These are phyloP conservation scores for Neocloeon triangulifer DNA, from an alignment of 1,140 invertebrate genomes.

Conservation along the genomic window DNA sequence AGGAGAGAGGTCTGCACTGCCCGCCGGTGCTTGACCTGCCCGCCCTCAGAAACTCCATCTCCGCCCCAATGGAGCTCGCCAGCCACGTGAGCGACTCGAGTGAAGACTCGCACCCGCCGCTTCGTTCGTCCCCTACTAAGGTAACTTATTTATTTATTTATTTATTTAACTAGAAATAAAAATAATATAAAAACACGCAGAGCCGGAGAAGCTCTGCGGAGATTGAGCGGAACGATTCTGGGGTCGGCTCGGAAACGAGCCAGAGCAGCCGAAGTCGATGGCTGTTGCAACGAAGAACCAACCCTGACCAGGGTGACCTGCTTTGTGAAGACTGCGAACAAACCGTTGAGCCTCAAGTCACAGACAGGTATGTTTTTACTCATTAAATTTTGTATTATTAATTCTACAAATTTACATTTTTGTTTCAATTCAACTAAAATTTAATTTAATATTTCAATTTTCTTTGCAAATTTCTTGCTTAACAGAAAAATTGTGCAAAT, in stretches of 20 bases:
- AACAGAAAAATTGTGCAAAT: too few species aligned
- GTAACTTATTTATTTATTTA: too few species aligned
- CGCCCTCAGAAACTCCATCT: too few species aligned
- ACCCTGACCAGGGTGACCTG: constrained; percentile 20
- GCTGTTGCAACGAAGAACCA: constrained; percentile 17
- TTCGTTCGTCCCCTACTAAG: too few species aligned
- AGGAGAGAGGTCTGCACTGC: constrained; percentile 34
- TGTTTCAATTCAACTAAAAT: too few species aligned
- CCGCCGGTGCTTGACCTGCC: constrained; percentile 7
- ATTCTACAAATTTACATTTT: too few species aligned
- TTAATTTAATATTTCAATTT: too few species aligned
- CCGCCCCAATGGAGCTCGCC: constrained; percentile 13
- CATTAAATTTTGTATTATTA: too few species aligned
- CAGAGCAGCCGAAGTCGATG: constrained; percentile 57
- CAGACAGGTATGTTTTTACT: constrained; percentile 27
- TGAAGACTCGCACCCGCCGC: too few species aligned
- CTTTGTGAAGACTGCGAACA: constrained; percentile 63
- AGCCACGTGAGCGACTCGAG: constrained; percentile 37
- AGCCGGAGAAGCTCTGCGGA: constrained; percentile 24
- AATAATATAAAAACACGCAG: too few species aligned
- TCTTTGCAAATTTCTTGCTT: too few species aligned
- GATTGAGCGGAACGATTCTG: constrained; percentile 78
- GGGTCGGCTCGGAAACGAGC: constrained; percentile 79
- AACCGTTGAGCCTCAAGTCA: constrained; percentile 38
- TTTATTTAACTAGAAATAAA: too few species aligned